Evolutionary conservation across 2,797 vertebrate genomes (phyloP).

Genomic region (Peromyscus aztecus): DNA sequence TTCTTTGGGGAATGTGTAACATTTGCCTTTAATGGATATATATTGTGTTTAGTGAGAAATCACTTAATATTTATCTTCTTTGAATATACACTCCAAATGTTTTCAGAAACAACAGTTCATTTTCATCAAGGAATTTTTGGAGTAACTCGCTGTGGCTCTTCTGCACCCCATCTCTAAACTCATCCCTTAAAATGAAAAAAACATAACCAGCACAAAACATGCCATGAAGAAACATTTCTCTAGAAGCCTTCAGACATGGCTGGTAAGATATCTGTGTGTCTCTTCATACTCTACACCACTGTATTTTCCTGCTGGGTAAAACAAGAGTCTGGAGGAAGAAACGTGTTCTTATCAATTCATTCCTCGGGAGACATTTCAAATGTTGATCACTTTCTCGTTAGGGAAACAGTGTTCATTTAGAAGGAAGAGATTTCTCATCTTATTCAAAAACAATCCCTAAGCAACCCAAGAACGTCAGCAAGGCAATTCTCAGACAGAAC

Average conservation of each 20-base stretch:
- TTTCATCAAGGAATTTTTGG: conserved; percentile 8
- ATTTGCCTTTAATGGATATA: conserved; percentile 44
- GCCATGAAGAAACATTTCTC: neutral
- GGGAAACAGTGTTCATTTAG: conserved; percentile 72
- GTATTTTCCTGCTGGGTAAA: conserved; percentile 1
- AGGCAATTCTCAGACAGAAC: conserved; percentile 43
- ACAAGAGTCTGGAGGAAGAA: conserved; percentile 58
- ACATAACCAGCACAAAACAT: neutral
- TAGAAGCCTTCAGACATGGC: neutral
- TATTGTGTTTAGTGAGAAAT: conserved; percentile 46
- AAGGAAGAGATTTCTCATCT: conserved; percentile 74
- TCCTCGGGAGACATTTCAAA: conserved; percentile 77
- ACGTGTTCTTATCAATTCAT: conserved; percentile 75
- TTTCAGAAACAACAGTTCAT: conserved; percentile 53
- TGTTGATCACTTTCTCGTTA: conserved; percentile 74
- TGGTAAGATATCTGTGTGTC: neutral
- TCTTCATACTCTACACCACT: neutral
- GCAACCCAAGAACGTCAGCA: conserved; percentile 17
- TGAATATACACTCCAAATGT: conserved; percentile 44
- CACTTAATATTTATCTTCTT: conserved; percentile 60
- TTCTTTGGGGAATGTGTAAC: conserved; percentile 14
- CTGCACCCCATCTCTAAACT: neutral
- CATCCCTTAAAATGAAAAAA: conserved; percentile 42
- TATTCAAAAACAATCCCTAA: conserved; percentile 49
- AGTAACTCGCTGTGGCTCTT: neutral